A percentile compares a stretch with the other conserved stretches of the same genome.
phyloP scores from a whole-genome alignment of 2,113 vertebrate species.

The Casuarius casuarius region DNA sequence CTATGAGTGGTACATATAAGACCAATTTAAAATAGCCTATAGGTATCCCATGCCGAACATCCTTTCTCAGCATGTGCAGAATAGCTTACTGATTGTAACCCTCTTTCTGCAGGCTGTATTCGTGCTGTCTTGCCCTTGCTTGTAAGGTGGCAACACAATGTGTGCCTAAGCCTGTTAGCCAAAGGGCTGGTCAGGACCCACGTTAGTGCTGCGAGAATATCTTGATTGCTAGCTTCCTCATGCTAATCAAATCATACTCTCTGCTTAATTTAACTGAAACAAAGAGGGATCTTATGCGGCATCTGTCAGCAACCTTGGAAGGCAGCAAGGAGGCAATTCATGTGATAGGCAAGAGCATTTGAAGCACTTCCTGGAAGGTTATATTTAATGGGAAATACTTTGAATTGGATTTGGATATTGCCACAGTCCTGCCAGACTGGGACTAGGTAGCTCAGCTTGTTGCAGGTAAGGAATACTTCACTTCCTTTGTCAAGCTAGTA shows the following conservation, averaged over 20 bases:
- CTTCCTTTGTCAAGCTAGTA: background rate
- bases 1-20: background rate
- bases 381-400: background rate
- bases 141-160: accelerated
- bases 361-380: background rate
- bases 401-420: background rate
- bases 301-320: conserved; percentile 9
- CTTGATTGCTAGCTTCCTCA: background rate
- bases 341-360: background rate
- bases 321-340: background rate
- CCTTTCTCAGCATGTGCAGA: background rate
- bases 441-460: background rate
- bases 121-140: background rate
- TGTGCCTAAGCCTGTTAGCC: background rate
- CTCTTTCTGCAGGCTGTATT: background rate
- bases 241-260: background rate
- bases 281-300: background rate
- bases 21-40: background rate
- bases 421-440: background rate
- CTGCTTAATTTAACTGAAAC: conserved; percentile 20
- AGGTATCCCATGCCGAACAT: background rate
- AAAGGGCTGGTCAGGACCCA: background rate
- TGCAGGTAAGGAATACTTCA: background rate
- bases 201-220: background rate
- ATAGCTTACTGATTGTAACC: background rate